Percentiles rank a stretch among this genome's conserved stretches.
Evolutionary conservation across 2,113 vertebrate species (phyloP).

Genomic region (Nycticorax nycticorax): DNA sequence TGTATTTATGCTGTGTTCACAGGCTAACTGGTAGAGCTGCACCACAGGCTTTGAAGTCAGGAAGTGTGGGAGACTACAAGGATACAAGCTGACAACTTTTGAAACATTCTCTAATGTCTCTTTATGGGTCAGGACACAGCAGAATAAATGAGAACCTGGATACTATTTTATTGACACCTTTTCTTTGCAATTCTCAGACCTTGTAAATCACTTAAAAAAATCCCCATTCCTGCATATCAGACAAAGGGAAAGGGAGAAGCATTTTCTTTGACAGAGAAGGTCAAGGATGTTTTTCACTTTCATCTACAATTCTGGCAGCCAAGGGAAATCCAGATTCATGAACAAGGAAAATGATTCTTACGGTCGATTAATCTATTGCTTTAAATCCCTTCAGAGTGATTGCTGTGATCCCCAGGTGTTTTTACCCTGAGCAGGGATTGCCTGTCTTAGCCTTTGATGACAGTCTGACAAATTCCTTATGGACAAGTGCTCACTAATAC

Average conservation of each 20-base stretch:
- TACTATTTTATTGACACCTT: slow-evolving; percentile 6
- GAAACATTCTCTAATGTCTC: slow-evolving; percentile 9
- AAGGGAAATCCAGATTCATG: slow-evolving; percentile 36
- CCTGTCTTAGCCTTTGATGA: slow-evolving; percentile 3
- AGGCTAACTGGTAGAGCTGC: not conserved
- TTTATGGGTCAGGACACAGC: slow-evolving; percentile 31
- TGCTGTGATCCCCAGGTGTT: slow-evolving; percentile 32
- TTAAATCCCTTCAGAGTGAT: slow-evolving; percentile 38
- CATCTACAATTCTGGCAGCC: slow-evolving; percentile 25
- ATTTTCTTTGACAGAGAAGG: slow-evolving; percentile 50
- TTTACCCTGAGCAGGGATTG: not conserved
- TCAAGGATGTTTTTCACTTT: slow-evolving; percentile 47
- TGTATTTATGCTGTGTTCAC: not conserved
- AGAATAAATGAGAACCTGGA: slow-evolving; percentile 1
- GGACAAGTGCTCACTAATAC: slow-evolving; percentile 1
- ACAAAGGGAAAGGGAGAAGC: not conserved
- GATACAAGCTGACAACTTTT: slow-evolving; percentile 31
- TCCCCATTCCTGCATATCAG: not conserved
- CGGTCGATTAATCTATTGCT: slow-evolving; percentile 30
- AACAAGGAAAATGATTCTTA: slow-evolving; percentile 45
- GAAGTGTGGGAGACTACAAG: slow-evolving; percentile 33
- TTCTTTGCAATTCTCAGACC: slow-evolving; percentile 21
- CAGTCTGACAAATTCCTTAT: slow-evolving; percentile 30
- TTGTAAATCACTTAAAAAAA: slow-evolving; percentile 29
- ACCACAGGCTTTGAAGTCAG: slow-evolving; percentile 28